Conservation (phyloP, 2,797 vertebrate species). For the Gephyroberyx darwinii region DNA sequence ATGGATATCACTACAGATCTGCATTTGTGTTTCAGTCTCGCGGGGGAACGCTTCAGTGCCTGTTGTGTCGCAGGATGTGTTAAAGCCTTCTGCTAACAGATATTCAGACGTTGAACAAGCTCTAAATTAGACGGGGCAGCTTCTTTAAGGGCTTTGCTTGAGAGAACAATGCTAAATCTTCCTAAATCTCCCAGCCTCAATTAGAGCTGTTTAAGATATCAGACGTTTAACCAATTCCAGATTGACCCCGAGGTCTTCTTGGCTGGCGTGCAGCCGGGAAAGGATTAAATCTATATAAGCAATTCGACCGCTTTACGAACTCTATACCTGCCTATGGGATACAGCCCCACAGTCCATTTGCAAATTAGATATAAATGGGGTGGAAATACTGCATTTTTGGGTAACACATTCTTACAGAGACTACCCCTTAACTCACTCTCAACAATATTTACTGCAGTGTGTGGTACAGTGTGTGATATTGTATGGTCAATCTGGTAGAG, state of each 20-base stretch:
- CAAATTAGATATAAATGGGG: conserved; percentile 34
- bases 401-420: conserved; percentile 46
- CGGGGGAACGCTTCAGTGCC: neutral
- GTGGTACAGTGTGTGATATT: conserved; percentile 68
- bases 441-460: conserved; percentile 68
- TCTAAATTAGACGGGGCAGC: conserved; percentile 57
- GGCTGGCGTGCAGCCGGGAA: conserved; percentile 25
- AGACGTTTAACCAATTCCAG: conserved; percentile 59
- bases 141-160: conserved; percentile 57
- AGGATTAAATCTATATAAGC: conserved; percentile 48
- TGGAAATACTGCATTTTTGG: conserved; percentile 31
- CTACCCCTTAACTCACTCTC: conserved; percentile 68
- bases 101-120: conserved; percentile 43
- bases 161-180: conserved; percentile 64
- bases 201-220: conserved; percentile 69
- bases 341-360: conserved; percentile 27
- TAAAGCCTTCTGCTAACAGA: conserved; percentile 49
- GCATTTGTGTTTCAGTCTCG: conserved; percentile 19
- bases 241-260: conserved; percentile 52
- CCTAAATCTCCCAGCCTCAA: conserved; percentile 59
- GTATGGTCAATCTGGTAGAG: conserved; percentile 78
- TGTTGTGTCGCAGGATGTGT: conserved; percentile 4
- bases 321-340: conserved; percentile 10
- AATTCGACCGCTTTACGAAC: conserved; percentile 31
- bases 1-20: conserved; percentile 27